Percentiles rank a stretch among this genome's conserved stretches.
Evolutionary conservation across 1,140 invertebrate genomes (phyloP).

Genomic region (Paramacrobiotus metropolitanus): DNA sequence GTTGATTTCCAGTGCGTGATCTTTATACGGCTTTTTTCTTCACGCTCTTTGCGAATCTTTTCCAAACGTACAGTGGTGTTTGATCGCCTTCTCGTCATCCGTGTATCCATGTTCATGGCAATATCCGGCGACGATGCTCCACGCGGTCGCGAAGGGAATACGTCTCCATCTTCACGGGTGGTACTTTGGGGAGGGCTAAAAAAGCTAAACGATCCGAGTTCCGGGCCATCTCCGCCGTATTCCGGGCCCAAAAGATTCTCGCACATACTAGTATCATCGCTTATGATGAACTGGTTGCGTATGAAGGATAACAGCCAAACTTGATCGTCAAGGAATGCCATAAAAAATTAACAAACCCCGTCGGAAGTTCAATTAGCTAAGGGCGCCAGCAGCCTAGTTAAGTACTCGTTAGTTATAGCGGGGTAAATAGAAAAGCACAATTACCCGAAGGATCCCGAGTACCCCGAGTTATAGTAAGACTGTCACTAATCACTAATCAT

Average conservation of each 20-base stretch:
- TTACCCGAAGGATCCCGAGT: too few species aligned
- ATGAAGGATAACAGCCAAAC: conserved; percentile 51
- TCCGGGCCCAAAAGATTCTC: conserved; percentile 14
- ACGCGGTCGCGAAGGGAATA: conserved; percentile 9
- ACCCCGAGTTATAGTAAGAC: too few species aligned
- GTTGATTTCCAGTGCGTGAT: conserved; percentile 25
- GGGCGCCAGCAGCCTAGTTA: too few species aligned
- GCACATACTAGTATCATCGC: conserved; percentile 59
- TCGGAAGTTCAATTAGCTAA: too few species aligned
- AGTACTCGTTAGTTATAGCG: too few species aligned
- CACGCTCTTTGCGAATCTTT: conserved; percentile 50
- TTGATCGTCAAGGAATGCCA: not conserved
- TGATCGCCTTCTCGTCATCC: conserved; percentile 46
- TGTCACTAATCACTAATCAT: too few species aligned
- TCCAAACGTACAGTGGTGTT: conserved; percentile 71
- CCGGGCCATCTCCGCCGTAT: not conserved
- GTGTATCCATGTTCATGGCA: conserved; percentile 39
- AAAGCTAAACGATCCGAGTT: not conserved
- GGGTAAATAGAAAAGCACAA: too few species aligned
- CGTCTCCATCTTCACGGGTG: too few species aligned
- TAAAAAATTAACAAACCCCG: too few species aligned
- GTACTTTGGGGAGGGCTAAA: too few species aligned
- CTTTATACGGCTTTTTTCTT: conserved; percentile 34
- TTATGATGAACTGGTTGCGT: conserved; percentile 75
- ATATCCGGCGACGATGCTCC: conserved; percentile 23